A percentile compares a stretch with the other conserved stretches of the same genome.
These are phyloP conservation scores for Leguminivora glycinivorella DNA, from an alignment of 1,140 invertebrate genomes.

Conservation along the genomic window DNA sequence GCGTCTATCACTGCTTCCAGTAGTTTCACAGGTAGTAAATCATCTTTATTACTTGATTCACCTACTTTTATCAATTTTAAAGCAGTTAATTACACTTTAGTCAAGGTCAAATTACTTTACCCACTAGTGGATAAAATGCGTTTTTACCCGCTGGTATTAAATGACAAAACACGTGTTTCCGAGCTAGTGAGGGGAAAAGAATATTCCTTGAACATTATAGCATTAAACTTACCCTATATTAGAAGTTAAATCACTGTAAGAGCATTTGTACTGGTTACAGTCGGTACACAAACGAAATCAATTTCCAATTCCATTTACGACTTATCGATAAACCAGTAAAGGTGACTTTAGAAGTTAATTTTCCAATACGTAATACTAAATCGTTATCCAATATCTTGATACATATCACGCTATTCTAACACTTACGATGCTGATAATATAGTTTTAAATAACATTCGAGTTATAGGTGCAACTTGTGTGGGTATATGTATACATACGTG, in stretches of 20 bases:
- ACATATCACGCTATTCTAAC: neutral
- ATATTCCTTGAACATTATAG: neutral
- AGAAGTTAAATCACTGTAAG: neutral
- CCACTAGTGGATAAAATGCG: too few relatives aligned
- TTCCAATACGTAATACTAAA: slow-evolving; percentile 9
- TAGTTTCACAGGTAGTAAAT: too few relatives aligned
- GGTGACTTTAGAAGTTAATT: slow-evolving; percentile 7
- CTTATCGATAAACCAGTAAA: neutral
- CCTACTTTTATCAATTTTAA: too few relatives aligned
- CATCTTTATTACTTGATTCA: too few relatives aligned
- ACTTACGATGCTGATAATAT: neutral
- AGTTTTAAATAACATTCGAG: neutral
- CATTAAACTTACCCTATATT: neutral
- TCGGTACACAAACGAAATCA: neutral
- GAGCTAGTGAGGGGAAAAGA: neutral
- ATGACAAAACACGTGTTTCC: too few relatives aligned
- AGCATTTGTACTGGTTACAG: neutral
- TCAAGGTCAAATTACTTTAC: too few relatives aligned
- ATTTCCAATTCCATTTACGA: slow-evolving; percentile 10
- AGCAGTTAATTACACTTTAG: too few relatives aligned
- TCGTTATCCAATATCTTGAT: neutral
- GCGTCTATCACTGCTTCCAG: too few relatives aligned
- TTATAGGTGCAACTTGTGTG: neutral
- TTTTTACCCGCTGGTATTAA: too few relatives aligned
- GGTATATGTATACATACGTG: slow-evolving; percentile 32